Percentiles rank a stretch among this genome's conserved stretches.
phyloP scores from a whole-genome alignment of 1,140 invertebrate genomes.

The Drosophila melanogaster region Release_6_plus_ISO1_MT NT_037436.4:17816501-17817000 shows the following conservation, averaged over 20 bases:
- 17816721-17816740: constrained; percentile 64
- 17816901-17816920: constrained; percentile 64
- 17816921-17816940: constrained; percentile 60
- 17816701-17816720: constrained; percentile 67
- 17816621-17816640: constrained; percentile 65
- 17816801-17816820: constrained; percentile 56
- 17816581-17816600: constrained; percentile 66
- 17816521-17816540: constrained; percentile 68
- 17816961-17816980: fast-evolving
- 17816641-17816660: constrained; percentile 59
- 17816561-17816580: constrained; percentile 61
- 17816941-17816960: neutral
- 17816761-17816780: constrained; percentile 68
- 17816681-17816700: constrained; percentile 70
- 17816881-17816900: constrained; percentile 55
- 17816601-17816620: constrained; percentile 24
- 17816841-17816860: constrained; percentile 59
- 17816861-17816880: constrained; percentile 61
- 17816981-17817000: constrained; percentile 57
- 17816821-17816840: constrained; percentile 55
- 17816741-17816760: constrained; percentile 78
- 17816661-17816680: constrained; percentile 45
- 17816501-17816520: constrained; percentile 66
- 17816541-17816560: constrained; percentile 76
- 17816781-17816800: constrained; percentile 62